These are phyloP conservation scores for Coleophora flavipennella DNA, from an alignment of 2,888 invertebrate species.

Conservation along the genomic window DNA sequence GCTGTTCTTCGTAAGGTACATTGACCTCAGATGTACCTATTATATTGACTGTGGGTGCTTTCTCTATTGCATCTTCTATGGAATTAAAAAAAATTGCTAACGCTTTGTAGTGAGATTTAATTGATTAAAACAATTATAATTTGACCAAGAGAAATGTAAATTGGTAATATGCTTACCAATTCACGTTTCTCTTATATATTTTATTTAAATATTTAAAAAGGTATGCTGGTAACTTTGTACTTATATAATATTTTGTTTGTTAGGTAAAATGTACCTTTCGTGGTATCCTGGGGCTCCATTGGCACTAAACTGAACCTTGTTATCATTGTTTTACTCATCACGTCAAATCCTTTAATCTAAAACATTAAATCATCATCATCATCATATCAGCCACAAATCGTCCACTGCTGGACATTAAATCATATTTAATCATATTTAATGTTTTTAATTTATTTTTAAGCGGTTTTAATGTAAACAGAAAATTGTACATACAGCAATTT, in stretches of 20 bases:
- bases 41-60: slow-evolving; percentile 23
- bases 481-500: slow-evolving; percentile 30
- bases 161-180: too few relatives aligned
- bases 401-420: too few relatives aligned
- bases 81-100: too few relatives aligned
- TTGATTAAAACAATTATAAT: too few relatives aligned
- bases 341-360: slow-evolving; percentile 30
- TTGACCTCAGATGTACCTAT: slow-evolving; percentile 17
- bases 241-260: too few relatives aligned
- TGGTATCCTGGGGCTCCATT: slow-evolving; percentile 24
- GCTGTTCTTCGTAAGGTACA: slow-evolving; percentile 18
- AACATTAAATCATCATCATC: too few relatives aligned
- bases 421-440: background rate
- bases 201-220: too few relatives aligned
- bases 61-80: slow-evolving; percentile 3
- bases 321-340: slow-evolving; percentile 18
- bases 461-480: background rate
- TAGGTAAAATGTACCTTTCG: slow-evolving; percentile 16
- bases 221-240: too few relatives aligned
- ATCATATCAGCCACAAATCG: too few relatives aligned
- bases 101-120: too few relatives aligned
- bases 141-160: too few relatives aligned
- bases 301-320: slow-evolving; percentile 25
- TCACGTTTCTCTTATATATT: too few relatives aligned
- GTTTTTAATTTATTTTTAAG: background rate